A percentile compares a stretch with the other conserved stretches of the same genome.
Evolutionary conservation across 2,797 vertebrate species (phyloP).

Genomic region (Acanthurus lineatus): DNA sequence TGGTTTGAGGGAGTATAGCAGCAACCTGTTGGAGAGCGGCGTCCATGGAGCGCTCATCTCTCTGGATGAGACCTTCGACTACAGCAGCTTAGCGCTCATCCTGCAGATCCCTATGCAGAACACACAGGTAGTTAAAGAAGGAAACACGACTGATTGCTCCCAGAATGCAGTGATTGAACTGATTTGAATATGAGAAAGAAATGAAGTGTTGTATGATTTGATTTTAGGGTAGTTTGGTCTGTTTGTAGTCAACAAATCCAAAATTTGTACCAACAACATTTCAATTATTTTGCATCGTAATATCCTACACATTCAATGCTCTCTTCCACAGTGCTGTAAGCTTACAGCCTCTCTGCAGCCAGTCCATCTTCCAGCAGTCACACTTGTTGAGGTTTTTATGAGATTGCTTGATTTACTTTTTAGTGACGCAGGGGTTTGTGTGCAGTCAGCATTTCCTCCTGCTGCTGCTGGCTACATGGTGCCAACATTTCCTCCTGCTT

Average conservation of each 20-base stretch:
- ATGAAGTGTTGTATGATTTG: not conserved
- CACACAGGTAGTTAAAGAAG: slow-evolving; percentile 88
- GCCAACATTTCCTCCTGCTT: slow-evolving; percentile 42
- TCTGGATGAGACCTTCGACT: slow-evolving; percentile 96
- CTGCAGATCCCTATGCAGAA: slow-evolving; percentile 98
- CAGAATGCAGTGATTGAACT: not conserved
- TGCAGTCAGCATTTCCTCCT: slow-evolving; percentile 31
- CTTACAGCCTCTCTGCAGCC: slow-evolving; percentile 6
- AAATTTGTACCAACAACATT: not conserved
- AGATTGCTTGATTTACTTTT: slow-evolving; percentile 38
- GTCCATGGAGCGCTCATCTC: slow-evolving; percentile 93
- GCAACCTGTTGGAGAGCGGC: slow-evolving; percentile 92
- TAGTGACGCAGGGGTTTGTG: slow-evolving; percentile 21
- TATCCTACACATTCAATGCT: slow-evolving; percentile 4
- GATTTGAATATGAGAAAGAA: not conserved
- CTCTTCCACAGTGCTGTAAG: not conserved
- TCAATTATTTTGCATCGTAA: not conserved
- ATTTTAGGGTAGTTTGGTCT: not conserved
- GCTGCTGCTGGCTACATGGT: not conserved
- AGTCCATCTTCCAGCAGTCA: slow-evolving; percentile 23
- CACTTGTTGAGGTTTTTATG: slow-evolving; percentile 28
- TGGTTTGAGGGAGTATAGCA: slow-evolving; percentile 93
- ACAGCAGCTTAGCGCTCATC: slow-evolving; percentile 94
- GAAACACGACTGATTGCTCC: not conserved
- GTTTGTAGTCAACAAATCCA: not conserved